phyloP scores from a whole-genome alignment of 2,113 vertebrate species.

The Felis catus region F.catus_Fca126_mat1.0 CM031411.1:115640501-115641000 shows the following conservation, averaged over 20 bases:
- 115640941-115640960: background rate
- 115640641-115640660: background rate
- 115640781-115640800: background rate
- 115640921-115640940: background rate
- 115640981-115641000: background rate
- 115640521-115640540: background rate
- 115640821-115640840: background rate
- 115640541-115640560: background rate
- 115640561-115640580: background rate
- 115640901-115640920: background rate
- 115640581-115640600: background rate
- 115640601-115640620: background rate
- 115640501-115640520: background rate
- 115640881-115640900: background rate
- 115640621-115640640: constrained; percentile 17
- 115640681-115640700: background rate
- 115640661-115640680: background rate
- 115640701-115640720: background rate
- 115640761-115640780: background rate
- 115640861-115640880: background rate
- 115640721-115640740: background rate
- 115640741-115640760: background rate
- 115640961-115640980: background rate
- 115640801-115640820: background rate
- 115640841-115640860: background rate